These are phyloP conservation scores for Xiphophorus birchmanni DNA, from an alignment of 2,797 vertebrate species.

Conservation along the genomic window DNA sequence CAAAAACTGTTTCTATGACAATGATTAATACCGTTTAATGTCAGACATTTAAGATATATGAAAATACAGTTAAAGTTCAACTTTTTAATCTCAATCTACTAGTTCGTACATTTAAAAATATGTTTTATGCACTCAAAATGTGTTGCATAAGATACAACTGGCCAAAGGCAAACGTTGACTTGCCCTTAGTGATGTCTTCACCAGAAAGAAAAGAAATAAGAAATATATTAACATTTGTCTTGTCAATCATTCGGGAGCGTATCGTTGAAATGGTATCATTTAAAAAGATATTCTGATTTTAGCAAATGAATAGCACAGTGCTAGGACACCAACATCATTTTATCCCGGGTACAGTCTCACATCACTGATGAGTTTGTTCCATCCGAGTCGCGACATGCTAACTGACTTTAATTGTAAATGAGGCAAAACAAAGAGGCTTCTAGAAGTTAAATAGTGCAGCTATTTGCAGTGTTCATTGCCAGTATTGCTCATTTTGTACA, in stretches of 20 bases:
- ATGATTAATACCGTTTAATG: too few species aligned
- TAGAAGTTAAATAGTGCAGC: not conserved
- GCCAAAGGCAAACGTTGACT: not conserved
- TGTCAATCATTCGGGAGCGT: not conserved
- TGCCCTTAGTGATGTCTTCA: not conserved
- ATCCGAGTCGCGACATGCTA: not conserved
- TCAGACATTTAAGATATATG: not conserved
- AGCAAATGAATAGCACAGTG: not conserved
- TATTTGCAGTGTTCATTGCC: not conserved
- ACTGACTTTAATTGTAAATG: not conserved
- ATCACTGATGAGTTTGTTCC: not conserved
- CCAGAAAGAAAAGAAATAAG: not conserved
- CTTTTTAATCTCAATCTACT: not conserved
- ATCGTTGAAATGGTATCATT: rapidly evolving
- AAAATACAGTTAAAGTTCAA: too few species aligned
- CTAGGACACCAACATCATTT: not conserved
- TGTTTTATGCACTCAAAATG: not conserved
- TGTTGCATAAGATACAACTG: not conserved
- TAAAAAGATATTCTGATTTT: not conserved
- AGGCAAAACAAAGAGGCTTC: not conserved
- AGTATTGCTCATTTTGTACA: not conserved
- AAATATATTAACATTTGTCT: not conserved
- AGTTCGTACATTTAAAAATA: not conserved
- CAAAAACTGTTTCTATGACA: too few species aligned
- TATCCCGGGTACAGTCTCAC: too few species aligned